Evolutionary conservation across 2,797 vertebrate genomes (phyloP).

Genomic region (Sebastes steindachneri): DNA sequence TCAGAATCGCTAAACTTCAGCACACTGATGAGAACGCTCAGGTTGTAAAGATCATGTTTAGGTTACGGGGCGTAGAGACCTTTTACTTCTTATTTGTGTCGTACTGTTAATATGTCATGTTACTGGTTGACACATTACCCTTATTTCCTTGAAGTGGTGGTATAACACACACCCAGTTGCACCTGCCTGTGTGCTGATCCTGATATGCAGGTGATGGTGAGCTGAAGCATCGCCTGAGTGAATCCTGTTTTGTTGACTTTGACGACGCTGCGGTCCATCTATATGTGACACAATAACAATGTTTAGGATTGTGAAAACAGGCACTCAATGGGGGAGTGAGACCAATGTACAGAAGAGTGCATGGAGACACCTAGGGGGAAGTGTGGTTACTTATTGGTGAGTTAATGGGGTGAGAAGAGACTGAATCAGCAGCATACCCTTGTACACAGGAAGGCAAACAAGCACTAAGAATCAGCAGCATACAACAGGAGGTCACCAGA

Average conservation of each 20-base stretch:
- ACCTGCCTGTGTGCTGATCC: slow-evolving; percentile 21
- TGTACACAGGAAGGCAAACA: slow-evolving; percentile 80
- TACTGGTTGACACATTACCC: slow-evolving; percentile 41
- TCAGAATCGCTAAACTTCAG: background rate
- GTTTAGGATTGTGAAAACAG: background rate
- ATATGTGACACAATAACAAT: background rate
- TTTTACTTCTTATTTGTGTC: slow-evolving; percentile 5
- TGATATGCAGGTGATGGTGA: slow-evolving; percentile 7
- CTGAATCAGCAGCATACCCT: slow-evolving; percentile 86
- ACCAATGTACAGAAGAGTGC: slow-evolving; percentile 28
- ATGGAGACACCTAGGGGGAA: slow-evolving; percentile 65
- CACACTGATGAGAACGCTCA: background rate
- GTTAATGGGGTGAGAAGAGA: slow-evolving; percentile 84
- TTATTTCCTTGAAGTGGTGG: slow-evolving; percentile 37
- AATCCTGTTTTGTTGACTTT: background rate
- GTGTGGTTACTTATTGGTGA: slow-evolving; percentile 86
- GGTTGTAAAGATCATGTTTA: background rate
- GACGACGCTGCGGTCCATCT: background rate
- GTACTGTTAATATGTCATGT: slow-evolving; percentile 37
- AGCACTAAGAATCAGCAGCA: slow-evolving; percentile 59
- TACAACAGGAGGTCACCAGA: slow-evolving; percentile 65
- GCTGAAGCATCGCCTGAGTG: background rate
- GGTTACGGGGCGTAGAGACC: background rate
- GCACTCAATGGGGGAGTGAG: background rate
- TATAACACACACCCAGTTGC: slow-evolving; percentile 6